Evolutionary conservation across 2,888 invertebrate species (phyloP).

Genomic region (Germaria angustata): DNA sequence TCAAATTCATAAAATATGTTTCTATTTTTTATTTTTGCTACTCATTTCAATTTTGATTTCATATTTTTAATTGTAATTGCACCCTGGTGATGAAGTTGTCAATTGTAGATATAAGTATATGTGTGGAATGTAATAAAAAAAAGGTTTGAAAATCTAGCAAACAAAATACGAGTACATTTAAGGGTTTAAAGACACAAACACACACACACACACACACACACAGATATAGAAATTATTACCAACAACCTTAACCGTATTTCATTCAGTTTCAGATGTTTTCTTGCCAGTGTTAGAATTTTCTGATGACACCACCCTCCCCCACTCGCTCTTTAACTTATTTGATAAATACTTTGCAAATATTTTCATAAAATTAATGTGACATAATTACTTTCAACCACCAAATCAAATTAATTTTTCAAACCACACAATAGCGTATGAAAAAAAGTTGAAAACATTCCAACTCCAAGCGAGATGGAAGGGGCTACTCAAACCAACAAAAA

Average conservation of each 20-base stretch:
- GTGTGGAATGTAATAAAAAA: constrained; percentile 34
- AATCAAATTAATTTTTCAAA: constrained; percentile 70
- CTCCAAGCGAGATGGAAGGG: background rate
- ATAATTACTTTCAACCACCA: constrained; percentile 72
- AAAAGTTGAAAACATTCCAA: background rate
- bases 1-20: constrained; percentile 65
- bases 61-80: constrained; percentile 62
- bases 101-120: constrained; percentile 55
- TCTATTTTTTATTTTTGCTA: constrained; percentile 9
- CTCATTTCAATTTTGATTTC: constrained; percentile 35
- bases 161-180: constrained; percentile 50
- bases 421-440: constrained; percentile 50
- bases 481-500: too few relatives aligned
- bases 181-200: constrained; percentile 47
- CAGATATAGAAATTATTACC: background rate
- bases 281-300: background rate
- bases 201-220: background rate
- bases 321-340: constrained; percentile 22
- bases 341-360: constrained; percentile 65
- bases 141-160: constrained; percentile 20
- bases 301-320: constrained; percentile 24
- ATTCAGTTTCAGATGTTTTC: background rate
- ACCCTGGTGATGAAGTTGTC: constrained; percentile 65
- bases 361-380: constrained; percentile 70
- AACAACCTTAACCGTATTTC: constrained; percentile 24